Base-by-base conservation (phyloP, 2,888 invertebrate genomes). In the Latrodectus hesperus region DNA sequence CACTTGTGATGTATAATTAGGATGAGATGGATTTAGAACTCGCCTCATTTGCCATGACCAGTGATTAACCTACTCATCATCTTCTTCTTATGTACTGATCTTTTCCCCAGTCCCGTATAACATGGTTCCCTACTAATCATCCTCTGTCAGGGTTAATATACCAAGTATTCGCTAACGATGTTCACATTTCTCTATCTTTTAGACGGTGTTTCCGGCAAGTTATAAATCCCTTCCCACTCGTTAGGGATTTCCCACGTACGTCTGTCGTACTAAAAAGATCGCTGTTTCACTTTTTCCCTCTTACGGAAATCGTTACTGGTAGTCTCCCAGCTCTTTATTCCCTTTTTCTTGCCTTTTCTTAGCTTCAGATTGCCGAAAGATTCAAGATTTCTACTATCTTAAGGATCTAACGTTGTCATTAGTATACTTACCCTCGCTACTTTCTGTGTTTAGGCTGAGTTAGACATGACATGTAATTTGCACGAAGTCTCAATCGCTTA, bases 261-360 rank as follows among this genome's bases (percentile, higher is more conserved):
- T 80, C 79, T 72, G 51, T 60, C 16, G 73, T 67, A 73, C 52
- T 71, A 80, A 71, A 72, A 64, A 38, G 38, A 22, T 52, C 22
- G 12, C 73, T 72, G n/a, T 51, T 72, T 51, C 60, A 60, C 74
- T 16, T 68, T 64, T 83, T 83, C 83, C n/a, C 70, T 68, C 22
- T 53, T 70, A 71, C 83, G 83, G 83, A 83, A 83, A 83, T 83
- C 83, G 83, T 83, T 83, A 83, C 82, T 53, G 75, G 51, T 60
- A 60, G 60, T 38, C 38, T 38, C 38, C 4, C 38, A 38, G 38
- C 4, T 38, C 38, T 38, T 38, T 38, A 38, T 38, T 38, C 38
- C 38, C 6, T 38, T 38, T 38, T 38, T 38, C 38, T 38, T 4
- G 1, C 22, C 38, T 4, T 38, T 38, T 38, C 38, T 38, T 38